Evolutionary conservation across 2,797 vertebrate genomes (phyloP), one percentile per base, ranked within the genome.

Genomic region (Alosa sapidissima): DNA sequence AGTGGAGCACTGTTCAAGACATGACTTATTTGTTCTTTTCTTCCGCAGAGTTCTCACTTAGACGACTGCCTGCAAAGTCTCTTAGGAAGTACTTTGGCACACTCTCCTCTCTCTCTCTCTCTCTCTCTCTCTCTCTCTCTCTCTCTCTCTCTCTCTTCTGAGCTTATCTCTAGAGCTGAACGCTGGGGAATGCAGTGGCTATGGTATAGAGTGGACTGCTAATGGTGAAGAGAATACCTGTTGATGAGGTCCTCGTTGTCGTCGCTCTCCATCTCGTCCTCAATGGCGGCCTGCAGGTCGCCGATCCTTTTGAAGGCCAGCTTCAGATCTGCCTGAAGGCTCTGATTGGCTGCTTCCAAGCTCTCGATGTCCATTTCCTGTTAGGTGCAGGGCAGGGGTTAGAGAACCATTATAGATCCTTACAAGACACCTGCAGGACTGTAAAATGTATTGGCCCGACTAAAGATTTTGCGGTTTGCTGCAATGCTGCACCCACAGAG

Each of bases 281-380:
- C 98, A 0, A 99, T 99, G 92, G 98, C 98, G 0, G 98, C 98
- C 94, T 99, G 98, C 85, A 99, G 95, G 94, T 99, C 98, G 62
- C 98, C 98, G 0, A 99, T 99, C 91, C 98, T 96, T 89, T 99
- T 99, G 91, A 99, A 99, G n/a, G 98, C 98, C 89, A 99, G 93
- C 87, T 99, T 99, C 41, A 99, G 96, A 89, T 99, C 98, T 0
- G 97, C 95, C 93, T 99, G 98, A 87, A 99, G 95, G 93, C 98
- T 99, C 93, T 99, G 98, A 93, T 99, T 99, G 84, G 97, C 97
- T 0, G 98, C 98, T 92, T 99, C 98, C 85, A 99, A 92, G 86
- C 98, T 99, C 89, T 99, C 97, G 65, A 99, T 96, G 89, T 99
- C 98, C 98, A 99, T 97, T 92, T 99, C 98, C 98, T 99, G 87